phyloP scores from a whole-genome alignment of 1,140 invertebrate genomes.

The Dendroctonus ponderosae region DNA sequence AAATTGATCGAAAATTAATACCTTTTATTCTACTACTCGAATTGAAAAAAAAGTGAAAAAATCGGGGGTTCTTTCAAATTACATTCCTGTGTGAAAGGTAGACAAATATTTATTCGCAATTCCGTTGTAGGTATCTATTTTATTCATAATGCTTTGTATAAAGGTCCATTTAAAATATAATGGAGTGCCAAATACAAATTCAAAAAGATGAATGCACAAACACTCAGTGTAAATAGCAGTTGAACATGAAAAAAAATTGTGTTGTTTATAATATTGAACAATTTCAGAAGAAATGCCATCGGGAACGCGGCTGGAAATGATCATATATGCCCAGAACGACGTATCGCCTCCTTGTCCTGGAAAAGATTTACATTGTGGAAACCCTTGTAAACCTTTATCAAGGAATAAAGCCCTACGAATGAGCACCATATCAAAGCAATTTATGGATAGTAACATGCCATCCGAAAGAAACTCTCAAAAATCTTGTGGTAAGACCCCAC shows the following conservation, averaged over 20 bases:
- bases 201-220: neutral
- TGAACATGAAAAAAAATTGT: neutral
- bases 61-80: too few species aligned
- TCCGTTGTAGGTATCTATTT: too few species aligned
- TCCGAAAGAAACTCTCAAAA: neutral
- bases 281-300: conserved; percentile 16
- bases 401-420: conserved; percentile 19
- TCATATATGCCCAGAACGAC: conserved; percentile 8
- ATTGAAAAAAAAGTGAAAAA: too few species aligned
- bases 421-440: conserved; percentile 18
- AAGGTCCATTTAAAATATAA: neutral
- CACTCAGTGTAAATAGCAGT: neutral
- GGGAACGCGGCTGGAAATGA: conserved; percentile 18
- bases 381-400: conserved; percentile 1
- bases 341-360: conserved; percentile 16
- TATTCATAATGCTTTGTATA: too few species aligned
- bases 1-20: too few species aligned
- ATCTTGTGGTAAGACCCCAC: conserved; percentile 8
- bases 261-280: neutral
- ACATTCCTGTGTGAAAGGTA: too few species aligned
- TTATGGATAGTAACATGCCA: conserved; percentile 14
- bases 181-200: neutral
- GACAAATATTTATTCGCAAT: too few species aligned
- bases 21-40: too few species aligned
- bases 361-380: neutral